Base-by-base conservation (phyloP, 2,113 vertebrate species). In the Silurus glanis region DNA sequence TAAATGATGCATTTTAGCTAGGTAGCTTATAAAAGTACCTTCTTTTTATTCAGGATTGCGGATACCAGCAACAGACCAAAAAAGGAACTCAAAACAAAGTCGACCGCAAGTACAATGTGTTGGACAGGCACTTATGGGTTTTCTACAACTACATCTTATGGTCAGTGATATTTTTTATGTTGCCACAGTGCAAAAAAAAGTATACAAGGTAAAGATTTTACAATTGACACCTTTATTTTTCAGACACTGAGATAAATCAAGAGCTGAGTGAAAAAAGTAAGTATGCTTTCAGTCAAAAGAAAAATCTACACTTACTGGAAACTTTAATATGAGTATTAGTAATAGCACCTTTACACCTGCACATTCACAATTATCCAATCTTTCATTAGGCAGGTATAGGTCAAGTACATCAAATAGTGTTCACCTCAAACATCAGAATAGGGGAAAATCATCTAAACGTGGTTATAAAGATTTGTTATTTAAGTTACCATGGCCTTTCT, bases 71-170 rank as follows among this genome's bases (percentile, higher is more conserved):
- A 90, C 83, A 88, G 91, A 87, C 95, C 96, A 51, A 95, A 90
- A 82, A 93, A 93, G 25, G 94, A 96, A 16, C 96, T 94, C 87
- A 93, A 93, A 72, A 90, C 95, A 83, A 95, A 91, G 89, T 94
- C 95, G 21, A 89, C 93, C 64, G 91, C 84, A 51, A 87, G 93
- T 47, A 91, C 93, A 6, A 80, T 89, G 0, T 91, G 92, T 84
- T 92, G 93, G 85, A 93, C 92, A 7, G 92, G 94, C 59, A 92
- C 94, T 86, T 94, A 95, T 66, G 95, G 95, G 13, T 91, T 96
- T 64, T 88, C 94, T 23, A 83, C 80, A 8, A 86, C 92, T 69
- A 89, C 95, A 12, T 90, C 92, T 51, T 90, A 96, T 95, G 97
- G 97, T 97, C 89, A 62, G 82, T 78, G 10, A 72, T 64, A 58